These are phyloP conservation scores for Vombatus ursinus DNA, from an alignment of 2,113 vertebrate genomes.

Conservation along the genomic window DNA sequence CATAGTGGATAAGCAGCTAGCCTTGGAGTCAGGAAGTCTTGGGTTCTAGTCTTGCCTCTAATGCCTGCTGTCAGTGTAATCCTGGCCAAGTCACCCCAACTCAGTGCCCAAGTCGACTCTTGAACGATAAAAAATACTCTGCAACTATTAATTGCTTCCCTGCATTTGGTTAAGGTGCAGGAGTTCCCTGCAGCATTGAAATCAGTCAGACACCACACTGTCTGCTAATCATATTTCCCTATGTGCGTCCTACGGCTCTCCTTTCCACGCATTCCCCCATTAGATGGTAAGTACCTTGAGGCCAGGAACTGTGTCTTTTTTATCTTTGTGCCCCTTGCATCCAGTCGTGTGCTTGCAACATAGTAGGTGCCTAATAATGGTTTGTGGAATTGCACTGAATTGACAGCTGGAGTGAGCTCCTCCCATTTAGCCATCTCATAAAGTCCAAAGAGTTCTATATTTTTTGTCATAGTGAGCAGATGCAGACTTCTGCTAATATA, in stretches of 20 bases:
- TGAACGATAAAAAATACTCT: background rate
- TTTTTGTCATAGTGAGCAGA: background rate
- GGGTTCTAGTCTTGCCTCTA: background rate
- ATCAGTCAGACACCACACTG: background rate
- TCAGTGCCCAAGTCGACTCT: background rate
- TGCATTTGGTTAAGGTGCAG: background rate
- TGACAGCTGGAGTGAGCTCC: background rate
- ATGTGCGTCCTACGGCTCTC: accelerated
- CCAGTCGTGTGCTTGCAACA: background rate
- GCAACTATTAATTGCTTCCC: background rate
- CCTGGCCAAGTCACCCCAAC: background rate
- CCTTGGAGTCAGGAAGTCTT: background rate
- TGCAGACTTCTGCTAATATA: background rate
- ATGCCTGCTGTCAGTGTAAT: background rate
- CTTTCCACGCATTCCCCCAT: background rate
- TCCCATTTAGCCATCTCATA: background rate
- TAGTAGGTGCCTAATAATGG: background rate
- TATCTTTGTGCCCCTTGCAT: background rate
- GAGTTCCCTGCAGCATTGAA: background rate
- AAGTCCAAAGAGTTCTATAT: background rate
- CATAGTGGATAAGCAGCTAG: background rate
- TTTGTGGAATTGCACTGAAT: background rate
- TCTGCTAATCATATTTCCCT: background rate
- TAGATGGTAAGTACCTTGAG: background rate
- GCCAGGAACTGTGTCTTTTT: background rate